phyloP scores from a whole-genome alignment of 2,113 vertebrate species.

The Climacteris rufus region DNA sequence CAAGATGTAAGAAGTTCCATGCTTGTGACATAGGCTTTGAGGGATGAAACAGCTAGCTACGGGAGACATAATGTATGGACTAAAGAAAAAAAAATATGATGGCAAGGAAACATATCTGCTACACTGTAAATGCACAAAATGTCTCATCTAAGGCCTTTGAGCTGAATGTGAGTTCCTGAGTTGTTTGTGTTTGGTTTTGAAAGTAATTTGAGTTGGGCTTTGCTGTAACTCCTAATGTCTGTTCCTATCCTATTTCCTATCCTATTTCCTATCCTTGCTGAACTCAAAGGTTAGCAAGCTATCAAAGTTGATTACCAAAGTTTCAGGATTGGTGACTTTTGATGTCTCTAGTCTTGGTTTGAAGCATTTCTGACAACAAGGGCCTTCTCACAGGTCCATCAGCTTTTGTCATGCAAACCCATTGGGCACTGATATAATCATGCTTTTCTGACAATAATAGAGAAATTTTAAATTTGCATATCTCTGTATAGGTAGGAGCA shows the following conservation, averaged over 20 bases:
- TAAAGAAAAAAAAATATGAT: neutral
- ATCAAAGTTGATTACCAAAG: accelerated
- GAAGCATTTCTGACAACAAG: neutral
- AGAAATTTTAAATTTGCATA: neutral
- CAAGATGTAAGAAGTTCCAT: neutral
- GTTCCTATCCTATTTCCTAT: neutral
- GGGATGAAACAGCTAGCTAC: neutral
- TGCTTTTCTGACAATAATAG: neutral
- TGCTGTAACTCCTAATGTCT: neutral
- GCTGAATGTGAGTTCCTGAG: neutral
- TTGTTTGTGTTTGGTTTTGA: neutral
- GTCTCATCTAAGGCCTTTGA: neutral
- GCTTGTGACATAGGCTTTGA: neutral
- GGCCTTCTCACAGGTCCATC: neutral
- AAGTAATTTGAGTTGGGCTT: neutral
- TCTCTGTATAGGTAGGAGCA: neutral
- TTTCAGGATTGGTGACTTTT: neutral
- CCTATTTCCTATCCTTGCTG: neutral
- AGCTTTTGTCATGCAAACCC: neutral
- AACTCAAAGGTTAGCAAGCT: neutral
- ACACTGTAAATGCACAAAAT: neutral
- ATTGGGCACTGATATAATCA: neutral
- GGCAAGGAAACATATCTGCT: neutral
- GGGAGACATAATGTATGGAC: neutral
- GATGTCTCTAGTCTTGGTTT: neutral